These are phyloP conservation scores for Hylomyscus alleni DNA, from an alignment of 2,797 vertebrate species.

Conservation along the genomic window DNA sequence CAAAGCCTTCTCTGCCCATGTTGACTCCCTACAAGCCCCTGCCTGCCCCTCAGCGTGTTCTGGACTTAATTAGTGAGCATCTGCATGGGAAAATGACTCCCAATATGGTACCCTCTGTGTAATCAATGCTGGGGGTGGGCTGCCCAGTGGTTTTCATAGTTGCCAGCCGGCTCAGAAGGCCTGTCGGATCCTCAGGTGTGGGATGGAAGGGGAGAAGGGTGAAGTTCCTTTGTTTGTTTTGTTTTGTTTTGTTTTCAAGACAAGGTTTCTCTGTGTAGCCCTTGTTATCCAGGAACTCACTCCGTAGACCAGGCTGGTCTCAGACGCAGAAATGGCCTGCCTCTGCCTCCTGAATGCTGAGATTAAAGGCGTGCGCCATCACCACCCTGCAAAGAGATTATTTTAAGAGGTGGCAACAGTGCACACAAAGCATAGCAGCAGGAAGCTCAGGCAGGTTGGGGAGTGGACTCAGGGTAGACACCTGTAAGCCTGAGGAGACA, in stretches of 20 bases:
- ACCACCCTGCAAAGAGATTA: too few species aligned
- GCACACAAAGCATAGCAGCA: not conserved
- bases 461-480: accelerated
- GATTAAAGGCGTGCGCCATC: not conserved
- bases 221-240: not conserved
- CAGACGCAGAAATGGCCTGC: not conserved
- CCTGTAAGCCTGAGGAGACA: not conserved
- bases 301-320: too few species aligned
- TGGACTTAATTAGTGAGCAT: not conserved
- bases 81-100: not conserved
- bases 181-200: not conserved
- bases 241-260: too few species aligned
- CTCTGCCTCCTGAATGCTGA: not conserved
- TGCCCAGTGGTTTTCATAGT: not conserved
- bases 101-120: not conserved
- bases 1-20: not conserved
- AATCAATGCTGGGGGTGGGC: too few species aligned
- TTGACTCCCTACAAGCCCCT: not conserved
- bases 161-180: not conserved
- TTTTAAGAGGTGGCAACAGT: not conserved
- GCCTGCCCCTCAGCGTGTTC: not conserved
- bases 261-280: not conserved
- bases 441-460: not conserved
- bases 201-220: not conserved
- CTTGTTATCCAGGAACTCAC: not conserved